Evolutionary conservation across 2,888 invertebrate species (phyloP).

Genomic region (Spilarctia lutea): DNA sequence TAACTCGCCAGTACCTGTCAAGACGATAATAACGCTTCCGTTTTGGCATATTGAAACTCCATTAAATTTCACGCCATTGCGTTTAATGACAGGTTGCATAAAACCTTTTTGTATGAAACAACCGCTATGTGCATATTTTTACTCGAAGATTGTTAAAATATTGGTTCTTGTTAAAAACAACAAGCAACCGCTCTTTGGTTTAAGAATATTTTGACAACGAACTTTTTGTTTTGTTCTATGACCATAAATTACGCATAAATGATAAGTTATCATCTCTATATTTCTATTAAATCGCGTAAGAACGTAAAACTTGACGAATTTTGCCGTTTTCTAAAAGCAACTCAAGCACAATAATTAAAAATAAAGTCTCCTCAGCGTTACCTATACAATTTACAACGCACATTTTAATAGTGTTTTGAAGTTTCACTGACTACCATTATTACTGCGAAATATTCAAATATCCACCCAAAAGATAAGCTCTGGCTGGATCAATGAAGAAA

Average conservation of each 20-base stretch:
- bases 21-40: slow-evolving; percentile 49
- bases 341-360: neutral
- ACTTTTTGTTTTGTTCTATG: no score
- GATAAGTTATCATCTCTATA: neutral
- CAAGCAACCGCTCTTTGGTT: neutral
- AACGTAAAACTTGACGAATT: no score
- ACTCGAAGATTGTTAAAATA: slow-evolving; percentile 17
- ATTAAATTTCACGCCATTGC: slow-evolving; percentile 41
- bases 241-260: no score
- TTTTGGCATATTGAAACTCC: slow-evolving; percentile 53
- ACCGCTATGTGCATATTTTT: slow-evolving; percentile 31
- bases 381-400: no score
- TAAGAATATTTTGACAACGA: neutral
- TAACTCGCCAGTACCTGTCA: slow-evolving; percentile 47
- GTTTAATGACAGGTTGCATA: slow-evolving; percentile 47
- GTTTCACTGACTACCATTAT: neutral
- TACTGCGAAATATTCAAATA: neutral
- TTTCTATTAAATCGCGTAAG: no score
- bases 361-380: neutral
- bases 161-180: neutral
- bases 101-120: slow-evolving; percentile 28
- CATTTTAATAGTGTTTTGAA: no score
- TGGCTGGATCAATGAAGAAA: no score
- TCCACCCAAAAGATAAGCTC: neutral
- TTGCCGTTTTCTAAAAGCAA: no score